Base-by-base conservation (phyloP, 2,797 vertebrate genomes). In the Danio kyathit region DNA sequence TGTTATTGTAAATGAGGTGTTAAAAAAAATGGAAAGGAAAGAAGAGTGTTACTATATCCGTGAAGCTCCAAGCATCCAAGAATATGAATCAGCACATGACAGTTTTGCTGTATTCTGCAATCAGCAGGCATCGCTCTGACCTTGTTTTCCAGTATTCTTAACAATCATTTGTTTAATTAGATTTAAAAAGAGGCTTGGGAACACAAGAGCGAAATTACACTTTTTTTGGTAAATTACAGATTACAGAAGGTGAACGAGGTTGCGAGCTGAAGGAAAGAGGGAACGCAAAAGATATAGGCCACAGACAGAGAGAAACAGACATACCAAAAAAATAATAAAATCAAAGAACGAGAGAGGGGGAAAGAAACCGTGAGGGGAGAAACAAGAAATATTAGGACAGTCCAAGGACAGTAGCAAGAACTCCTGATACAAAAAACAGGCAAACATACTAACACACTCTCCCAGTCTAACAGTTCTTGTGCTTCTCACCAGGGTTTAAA, bases 151-250 rank as follows among this genome's bases (percentile, higher is more conserved):
- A 85, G 82, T 73, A 56, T 80, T 89, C 85, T 84, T 87, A 82
- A 73, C 38, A 83, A 84, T 83, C 82, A 76, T 87, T 84, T 88
- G 73, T 57, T 81, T 87, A 84, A 88, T 86, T 86, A 72, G 81
- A 85, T 82, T 88, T n/a, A 83, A 84, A 86, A 76, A 74, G 11
- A 52, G 41, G n/a, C 63, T 74, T 65, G 7, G 74, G 10, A 12
- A 13, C 1, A 6, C 49, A 10, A 57, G 29, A 21, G 29, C 4
- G 10, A 74, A 80, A 74, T 78, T 80, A 38, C 14, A 48, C 59
- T 82, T 71, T 81, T 65, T 11, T 29, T 51, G 63, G 67, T 5
- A 85, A 67, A 73, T 52, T 76, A 19, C n/a, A 61, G 73, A 84
- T 49, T 63, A 14, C 14, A 56, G 16, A 19, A 57, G 19, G 51